Conservation (phyloP, 2,797 vertebrate genomes). For the Dicrostonyx torquatus region DNA sequence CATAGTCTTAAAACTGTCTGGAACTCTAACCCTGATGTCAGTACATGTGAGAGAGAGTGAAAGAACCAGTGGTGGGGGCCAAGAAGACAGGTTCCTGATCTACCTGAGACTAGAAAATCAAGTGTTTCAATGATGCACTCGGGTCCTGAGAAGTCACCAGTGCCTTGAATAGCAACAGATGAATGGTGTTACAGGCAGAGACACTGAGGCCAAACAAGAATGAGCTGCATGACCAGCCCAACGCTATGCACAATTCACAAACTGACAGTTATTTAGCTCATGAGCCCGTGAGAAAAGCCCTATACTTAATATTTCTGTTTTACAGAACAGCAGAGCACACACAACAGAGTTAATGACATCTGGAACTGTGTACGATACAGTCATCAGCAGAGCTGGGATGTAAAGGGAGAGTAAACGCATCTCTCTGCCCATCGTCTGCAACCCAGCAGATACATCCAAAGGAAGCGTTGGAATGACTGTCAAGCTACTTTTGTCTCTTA, state of each 20-base stretch:
- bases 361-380: not conserved
- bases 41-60: not conserved
- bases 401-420: too few relatives aligned
- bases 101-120: not conserved
- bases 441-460: not conserved
- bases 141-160: not conserved
- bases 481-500: not conserved
- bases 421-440: not conserved
- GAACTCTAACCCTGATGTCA: constrained; percentile 29
- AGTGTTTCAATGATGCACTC: not conserved
- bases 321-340: constrained; percentile 29
- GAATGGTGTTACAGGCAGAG: not conserved
- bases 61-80: not conserved
- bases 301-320: not conserved
- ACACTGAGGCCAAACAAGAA: not conserved
- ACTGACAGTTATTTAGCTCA: not conserved
- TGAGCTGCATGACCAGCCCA: not conserved
- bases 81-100: not conserved
- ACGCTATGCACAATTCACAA: not conserved
- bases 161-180: not conserved
- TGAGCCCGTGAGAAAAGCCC: not conserved
- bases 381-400: not conserved
- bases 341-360: not conserved
- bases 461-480: not conserved
- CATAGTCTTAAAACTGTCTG: not conserved